Evolutionary conservation across 2,888 invertebrate species (phyloP).

Genomic region (Nomada lathburiana): DNA sequence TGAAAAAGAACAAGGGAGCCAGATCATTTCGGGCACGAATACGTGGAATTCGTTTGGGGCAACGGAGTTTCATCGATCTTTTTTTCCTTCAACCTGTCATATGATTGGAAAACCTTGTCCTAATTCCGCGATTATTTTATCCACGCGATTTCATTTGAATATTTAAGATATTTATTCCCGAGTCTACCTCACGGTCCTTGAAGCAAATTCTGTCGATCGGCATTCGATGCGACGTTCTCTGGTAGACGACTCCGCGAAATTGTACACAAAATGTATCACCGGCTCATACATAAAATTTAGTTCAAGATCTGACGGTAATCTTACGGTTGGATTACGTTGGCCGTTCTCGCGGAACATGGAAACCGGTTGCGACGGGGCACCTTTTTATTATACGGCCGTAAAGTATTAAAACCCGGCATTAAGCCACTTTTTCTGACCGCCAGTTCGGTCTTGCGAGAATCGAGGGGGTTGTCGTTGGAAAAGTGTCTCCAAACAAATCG

Average conservation of each 20-base stretch:
- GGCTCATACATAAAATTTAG: constrained; percentile 52
- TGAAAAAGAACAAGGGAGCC: not conserved
- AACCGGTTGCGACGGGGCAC: constrained; percentile 67
- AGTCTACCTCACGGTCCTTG: too few species aligned
- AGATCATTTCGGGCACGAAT: not conserved
- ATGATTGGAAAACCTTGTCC: constrained; percentile 14
- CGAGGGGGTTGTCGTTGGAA: too few species aligned
- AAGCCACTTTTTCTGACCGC: constrained; percentile 39
- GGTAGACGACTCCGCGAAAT: constrained; percentile 1
- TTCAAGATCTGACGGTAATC: constrained; percentile 48
- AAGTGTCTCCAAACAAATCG: constrained; percentile 17
- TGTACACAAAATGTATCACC: not conserved
- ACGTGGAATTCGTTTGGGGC: not conserved
- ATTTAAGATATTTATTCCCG: not conserved
- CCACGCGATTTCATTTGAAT: constrained; percentile 17
- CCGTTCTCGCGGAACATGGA: constrained; percentile 52
- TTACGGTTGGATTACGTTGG: constrained; percentile 50
- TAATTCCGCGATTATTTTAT: not conserved
- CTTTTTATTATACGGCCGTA: constrained; percentile 42
- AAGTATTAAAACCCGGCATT: constrained; percentile 38
- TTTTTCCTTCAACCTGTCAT: not conserved
- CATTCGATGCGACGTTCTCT: constrained; percentile 25
- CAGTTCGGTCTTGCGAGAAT: constrained; percentile 5
- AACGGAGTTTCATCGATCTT: not conserved
- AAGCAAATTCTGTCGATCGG: not conserved